Percentiles rank a stretch among this genome's conserved stretches.
Conservation (phyloP, 2,797 vertebrate genomes). For the Girardinus metallicus region DNA sequence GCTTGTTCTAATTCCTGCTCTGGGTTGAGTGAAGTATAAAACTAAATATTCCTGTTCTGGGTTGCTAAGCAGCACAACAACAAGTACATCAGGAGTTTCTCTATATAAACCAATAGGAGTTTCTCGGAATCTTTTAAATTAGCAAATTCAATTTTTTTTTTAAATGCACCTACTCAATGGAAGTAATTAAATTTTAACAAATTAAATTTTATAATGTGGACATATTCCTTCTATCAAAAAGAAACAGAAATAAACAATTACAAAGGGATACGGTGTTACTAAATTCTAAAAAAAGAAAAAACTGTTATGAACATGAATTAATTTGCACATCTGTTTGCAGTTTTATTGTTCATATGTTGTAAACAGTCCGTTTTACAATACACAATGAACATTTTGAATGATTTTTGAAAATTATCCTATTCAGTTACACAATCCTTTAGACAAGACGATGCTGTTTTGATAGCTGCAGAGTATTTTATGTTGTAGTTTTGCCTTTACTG, state of each 20-base stretch:
- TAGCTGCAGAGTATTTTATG: background rate
- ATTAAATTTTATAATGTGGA: background rate
- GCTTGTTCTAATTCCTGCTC: no score
- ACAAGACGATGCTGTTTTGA: background rate
- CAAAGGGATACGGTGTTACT: no score
- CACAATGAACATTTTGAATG: background rate
- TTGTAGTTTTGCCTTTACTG: background rate
- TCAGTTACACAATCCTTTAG: background rate
- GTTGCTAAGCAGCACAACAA: no score
- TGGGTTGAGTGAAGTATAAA: no score
- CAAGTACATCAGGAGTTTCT: no score
- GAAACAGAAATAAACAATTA: no score
- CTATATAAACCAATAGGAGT: background rate
- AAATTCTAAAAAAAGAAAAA: no score
- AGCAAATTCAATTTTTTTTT: no score
- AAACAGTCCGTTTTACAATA: background rate
- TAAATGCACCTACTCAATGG: background rate
- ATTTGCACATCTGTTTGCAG: background rate
- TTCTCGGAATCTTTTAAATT: background rate
- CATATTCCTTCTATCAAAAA: no score
- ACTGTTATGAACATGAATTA: no score
- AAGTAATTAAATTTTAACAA: background rate
- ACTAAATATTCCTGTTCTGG: no score
- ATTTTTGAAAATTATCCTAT: background rate
- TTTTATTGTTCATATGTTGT: background rate